phyloP scores from a whole-genome alignment of 2,888 invertebrate species.

The Pammene aurita region DNA sequence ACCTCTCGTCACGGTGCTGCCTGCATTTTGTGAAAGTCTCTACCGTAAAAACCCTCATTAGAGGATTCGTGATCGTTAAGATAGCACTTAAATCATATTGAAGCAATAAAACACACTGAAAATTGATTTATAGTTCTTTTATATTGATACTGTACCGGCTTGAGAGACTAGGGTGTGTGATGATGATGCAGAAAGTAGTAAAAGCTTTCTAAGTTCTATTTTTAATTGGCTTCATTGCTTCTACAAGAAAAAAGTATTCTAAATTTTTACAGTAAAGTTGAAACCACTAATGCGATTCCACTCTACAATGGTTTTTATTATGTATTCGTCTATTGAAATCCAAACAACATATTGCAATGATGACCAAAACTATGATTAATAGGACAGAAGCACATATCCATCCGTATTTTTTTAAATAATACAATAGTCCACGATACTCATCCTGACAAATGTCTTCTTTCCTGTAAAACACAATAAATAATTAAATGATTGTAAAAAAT shows the following conservation, averaged over 20 bases:
- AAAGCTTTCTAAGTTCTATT: too few relatives aligned
- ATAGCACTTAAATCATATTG: not conserved
- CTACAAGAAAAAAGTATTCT: too few relatives aligned
- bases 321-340: not conserved
- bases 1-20: too few relatives aligned
- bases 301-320: not conserved
- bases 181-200: too few relatives aligned
- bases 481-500: too few relatives aligned
- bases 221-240: too few relatives aligned
- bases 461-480: not conserved
- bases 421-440: not conserved
- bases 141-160: not conserved
- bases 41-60: too few relatives aligned
- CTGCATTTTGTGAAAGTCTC: too few relatives aligned
- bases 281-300: not conserved
- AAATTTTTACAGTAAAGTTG: too few relatives aligned
- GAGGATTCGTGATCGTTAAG: too few relatives aligned
- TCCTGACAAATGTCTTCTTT: not conserved
- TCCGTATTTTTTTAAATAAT: not conserved
- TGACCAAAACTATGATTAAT: not conserved
- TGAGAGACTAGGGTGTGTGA: too few relatives aligned
- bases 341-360: not conserved
- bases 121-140: not conserved
- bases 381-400: not conserved
- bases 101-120: not conserved